phyloP scores from a whole-genome alignment of 2,113 vertebrate species.

The Bubalus kerabau region DNA sequence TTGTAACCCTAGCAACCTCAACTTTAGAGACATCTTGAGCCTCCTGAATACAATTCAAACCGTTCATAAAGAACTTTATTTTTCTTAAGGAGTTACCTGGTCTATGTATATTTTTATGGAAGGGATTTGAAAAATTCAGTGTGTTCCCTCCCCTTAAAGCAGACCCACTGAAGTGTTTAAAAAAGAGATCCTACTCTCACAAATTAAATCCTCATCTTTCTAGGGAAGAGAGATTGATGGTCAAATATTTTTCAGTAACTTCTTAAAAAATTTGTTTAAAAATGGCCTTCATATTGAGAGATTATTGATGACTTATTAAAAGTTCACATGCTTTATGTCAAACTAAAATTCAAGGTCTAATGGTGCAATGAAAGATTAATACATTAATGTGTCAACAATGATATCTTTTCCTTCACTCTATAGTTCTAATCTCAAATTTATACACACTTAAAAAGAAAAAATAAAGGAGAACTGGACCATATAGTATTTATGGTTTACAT shows the following conservation, averaged over 20 bases:
- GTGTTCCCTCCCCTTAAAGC: background rate
- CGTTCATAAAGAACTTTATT: background rate
- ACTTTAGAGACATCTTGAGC: background rate
- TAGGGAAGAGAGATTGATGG: background rate
- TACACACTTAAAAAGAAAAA: background rate
- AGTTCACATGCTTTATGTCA: background rate
- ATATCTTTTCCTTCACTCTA: background rate
- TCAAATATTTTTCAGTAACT: background rate
- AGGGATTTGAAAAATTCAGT: background rate
- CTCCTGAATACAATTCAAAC: background rate
- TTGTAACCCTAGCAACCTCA: background rate
- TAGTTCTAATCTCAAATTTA: background rate
- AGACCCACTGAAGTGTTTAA: background rate
- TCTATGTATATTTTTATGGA: background rate
- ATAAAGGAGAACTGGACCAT: background rate
- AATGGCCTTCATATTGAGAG: background rate
- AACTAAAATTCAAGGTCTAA: background rate
- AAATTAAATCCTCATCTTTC: background rate
- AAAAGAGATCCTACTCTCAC: background rate
- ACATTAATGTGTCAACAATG: background rate
- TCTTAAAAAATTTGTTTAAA: background rate
- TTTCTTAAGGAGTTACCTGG: background rate
- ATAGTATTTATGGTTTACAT: background rate
- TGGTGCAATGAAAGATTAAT: background rate
- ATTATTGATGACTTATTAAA: background rate